Base-by-base conservation (phyloP, 2,888 invertebrate species). In the Mactromeris polynyma region DNA sequence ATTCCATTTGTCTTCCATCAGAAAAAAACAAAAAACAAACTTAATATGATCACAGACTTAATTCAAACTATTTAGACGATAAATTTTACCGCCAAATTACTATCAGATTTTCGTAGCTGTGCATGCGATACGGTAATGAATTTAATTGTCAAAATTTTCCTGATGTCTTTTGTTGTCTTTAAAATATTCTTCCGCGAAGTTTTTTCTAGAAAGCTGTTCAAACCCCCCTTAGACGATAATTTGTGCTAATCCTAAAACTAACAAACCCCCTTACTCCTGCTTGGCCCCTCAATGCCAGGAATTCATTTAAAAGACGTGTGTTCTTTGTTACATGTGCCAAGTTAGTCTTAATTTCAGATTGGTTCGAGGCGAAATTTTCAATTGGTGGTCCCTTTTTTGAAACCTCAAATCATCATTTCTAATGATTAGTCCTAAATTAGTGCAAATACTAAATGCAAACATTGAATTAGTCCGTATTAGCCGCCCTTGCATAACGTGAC, bases 401-500 rank as follows among this genome's bases (percentile, higher is more conserved):
- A 77, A 87, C 83, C 83, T 73, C 77, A 85, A 85, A 81, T 88
- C 78, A 81, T 78, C 81, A 81, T 81, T 88, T 81, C 69, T 33
- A 81, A 36, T 82, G 81, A 88, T 88, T 88, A 85, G 69, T 54
- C 83, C 81, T 85, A 86, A 88, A 88, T 90, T 90, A 84, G 84
- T 86, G 73, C 90, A 82, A 84, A 90, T 87, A 85, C 79, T 78
- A 82, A 85, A 85, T 69, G 85, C 88, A 88, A 90, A 89, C 80
- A 90, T 83, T 77, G 83, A 86, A 86, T 87, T 86, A 81, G 80
- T 87, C 51, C 31, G 80, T 31, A 79, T 85, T 88, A 89, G 42
- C 46, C 88, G 51, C 40, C 80, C 86, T 89, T 90, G 90, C 90
- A 90, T 89, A 90, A 90, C 88, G 87, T 89, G 81, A 85, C 88